Conservation (phyloP, 2,113 vertebrate genomes). For the Tonatia bakeri region DNA sequence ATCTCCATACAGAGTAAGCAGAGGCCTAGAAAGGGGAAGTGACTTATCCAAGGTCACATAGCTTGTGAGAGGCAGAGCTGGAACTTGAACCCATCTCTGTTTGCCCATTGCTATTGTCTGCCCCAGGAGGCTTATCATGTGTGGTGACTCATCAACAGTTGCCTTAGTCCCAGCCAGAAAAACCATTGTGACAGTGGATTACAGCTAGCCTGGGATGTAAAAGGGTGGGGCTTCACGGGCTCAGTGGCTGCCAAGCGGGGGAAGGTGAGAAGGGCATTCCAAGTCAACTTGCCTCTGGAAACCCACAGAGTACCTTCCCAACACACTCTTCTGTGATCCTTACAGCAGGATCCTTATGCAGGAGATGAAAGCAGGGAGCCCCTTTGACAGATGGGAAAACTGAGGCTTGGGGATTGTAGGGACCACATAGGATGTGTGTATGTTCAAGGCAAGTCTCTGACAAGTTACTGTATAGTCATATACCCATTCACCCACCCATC, state of each 20-base stretch:
- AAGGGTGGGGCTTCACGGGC: not conserved
- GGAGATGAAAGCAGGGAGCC: not conserved
- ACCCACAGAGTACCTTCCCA: not conserved
- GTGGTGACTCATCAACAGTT: not conserved
- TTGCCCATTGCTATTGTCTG: not conserved
- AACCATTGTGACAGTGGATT: not conserved
- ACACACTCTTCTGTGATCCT: not conserved
- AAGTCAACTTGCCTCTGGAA: not conserved
- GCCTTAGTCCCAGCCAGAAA: conserved; percentile 44
- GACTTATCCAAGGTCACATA: not conserved
- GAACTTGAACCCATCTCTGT: not conserved
- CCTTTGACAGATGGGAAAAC: not conserved
- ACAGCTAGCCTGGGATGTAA: not conserved
- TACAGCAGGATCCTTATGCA: not conserved
- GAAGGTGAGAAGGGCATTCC: not conserved
- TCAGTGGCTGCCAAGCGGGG: not conserved
- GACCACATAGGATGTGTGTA: not conserved
- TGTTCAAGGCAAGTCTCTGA: not conserved
- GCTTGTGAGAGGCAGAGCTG: not conserved
- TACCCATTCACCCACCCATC: not conserved
- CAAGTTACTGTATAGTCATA: not conserved
- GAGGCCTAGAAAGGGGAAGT: not conserved
- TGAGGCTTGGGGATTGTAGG: not conserved
- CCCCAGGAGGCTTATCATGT: not conserved
- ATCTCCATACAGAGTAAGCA: not conserved